phyloP scores from a whole-genome alignment of 2,888 invertebrate species.

The Osedax fenrisi region DNA sequence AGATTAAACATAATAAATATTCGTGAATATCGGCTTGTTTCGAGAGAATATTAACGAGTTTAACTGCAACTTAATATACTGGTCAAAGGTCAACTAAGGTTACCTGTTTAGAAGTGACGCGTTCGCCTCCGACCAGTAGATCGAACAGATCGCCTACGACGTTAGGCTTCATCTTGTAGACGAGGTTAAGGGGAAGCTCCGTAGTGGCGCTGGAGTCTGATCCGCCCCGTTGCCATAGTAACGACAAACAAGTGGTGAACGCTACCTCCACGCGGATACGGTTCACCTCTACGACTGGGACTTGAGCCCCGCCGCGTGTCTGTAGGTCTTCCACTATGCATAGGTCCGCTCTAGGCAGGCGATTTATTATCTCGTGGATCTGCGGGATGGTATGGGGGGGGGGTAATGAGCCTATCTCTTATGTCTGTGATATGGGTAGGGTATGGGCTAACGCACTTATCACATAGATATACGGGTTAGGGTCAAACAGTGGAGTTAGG shows the following conservation, averaged over 20 bases:
- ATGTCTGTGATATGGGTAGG: too few relatives aligned
- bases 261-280: neutral
- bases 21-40: too few relatives aligned
- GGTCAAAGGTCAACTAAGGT: too few relatives aligned
- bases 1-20: too few relatives aligned
- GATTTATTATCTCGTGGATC: neutral
- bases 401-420: too few relatives aligned
- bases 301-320: neutral
- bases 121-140: conserved; percentile 10
- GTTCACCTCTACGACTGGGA: neutral
- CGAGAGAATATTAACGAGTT: too few relatives aligned
- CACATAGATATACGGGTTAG: too few relatives aligned
- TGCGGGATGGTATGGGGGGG: too few relatives aligned
- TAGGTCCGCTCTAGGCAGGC: neutral
- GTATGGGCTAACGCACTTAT: too few relatives aligned
- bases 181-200: neutral
- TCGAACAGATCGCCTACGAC: conserved; percentile 7
- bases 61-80: too few relatives aligned
- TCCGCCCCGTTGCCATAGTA: neutral
- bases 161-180: neutral
- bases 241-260: neutral
- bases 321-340: neutral
- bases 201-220: neutral
- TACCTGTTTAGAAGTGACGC: neutral
- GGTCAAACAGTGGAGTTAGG: too few relatives aligned